Evolutionary conservation across 2,113 vertebrate species (phyloP), one percentile per base, ranked within the genome.

Genomic region (Crypturellus undulatus): DNA sequence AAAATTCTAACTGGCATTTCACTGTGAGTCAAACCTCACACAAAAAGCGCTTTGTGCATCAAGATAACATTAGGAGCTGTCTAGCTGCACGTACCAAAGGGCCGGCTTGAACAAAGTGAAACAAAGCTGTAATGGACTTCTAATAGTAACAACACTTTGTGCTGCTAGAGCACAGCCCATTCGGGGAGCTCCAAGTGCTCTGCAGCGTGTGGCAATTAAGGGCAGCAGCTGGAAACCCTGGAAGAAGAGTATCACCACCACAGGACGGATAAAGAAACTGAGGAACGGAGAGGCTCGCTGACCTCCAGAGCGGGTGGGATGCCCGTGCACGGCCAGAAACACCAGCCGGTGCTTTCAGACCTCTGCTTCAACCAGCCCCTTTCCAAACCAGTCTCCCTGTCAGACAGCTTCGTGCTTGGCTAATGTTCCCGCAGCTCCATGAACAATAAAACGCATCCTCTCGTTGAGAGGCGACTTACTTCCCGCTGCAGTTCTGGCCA

Each of bases 1-100:
- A 97, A 97, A 97, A 97, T 94, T 93, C 94, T 96, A 96, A 96
- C 97, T 97, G 97, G 97, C 97, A 97, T 97, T 97, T 97, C 97
- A 97, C 93, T 97, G 96, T 90, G 96, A 97, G 95, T 98, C 97
- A 97, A 93, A 91, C 91, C 93, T 96, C 94, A 90, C 93, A 96
- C 95, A 97, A 93, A 96, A 97, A 90, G 96, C 93, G 96, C 97
- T 98, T 96, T 97, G 92, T 98, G 93, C 94, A 96, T 97, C 96
- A 85, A 97, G 97, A 94, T 95, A 94, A 94, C 77, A 89, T 97
- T 94, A 95, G 88, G 90, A 94, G 93, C 92, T 97, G 95, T 96
- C 96, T 93, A 90, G 89, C 84, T 87, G 97, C 92, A 47, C 84
- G 95, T 96, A 97, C 79, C 69, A 92, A 93, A 85, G 56, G 86